Conservation (phyloP, 2,113 vertebrate species). For the Carassius gibelio region DNA sequence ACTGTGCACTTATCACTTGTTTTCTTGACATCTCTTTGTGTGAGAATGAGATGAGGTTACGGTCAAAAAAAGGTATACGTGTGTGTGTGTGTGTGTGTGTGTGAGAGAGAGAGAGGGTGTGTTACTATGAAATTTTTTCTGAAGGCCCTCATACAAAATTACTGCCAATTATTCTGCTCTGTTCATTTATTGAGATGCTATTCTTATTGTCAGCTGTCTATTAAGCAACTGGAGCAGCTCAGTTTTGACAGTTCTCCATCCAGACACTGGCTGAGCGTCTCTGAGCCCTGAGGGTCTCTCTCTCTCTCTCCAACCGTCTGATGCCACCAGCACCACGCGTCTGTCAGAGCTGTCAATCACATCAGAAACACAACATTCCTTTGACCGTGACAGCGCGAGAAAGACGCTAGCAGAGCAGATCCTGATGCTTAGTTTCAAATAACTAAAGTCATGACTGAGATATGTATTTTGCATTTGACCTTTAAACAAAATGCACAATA, state of each 20-base stretch:
- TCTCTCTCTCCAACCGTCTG: not conserved
- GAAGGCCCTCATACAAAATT: not conserved
- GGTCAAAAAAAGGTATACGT: not conserved
- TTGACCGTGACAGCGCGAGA: conserved; percentile 11
- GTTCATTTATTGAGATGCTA: conserved; percentile 9
- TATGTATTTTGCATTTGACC: not conserved
- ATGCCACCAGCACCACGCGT: conserved; percentile 39
- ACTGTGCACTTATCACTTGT: conserved; percentile 23
- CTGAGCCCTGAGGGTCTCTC: not conserved
- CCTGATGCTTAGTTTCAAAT: not conserved
- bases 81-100: too few relatives aligned
- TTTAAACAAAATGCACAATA: not conserved
- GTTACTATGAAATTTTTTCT: not conserved
- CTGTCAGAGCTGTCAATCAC: conserved; percentile 59
- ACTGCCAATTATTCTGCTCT: not conserved
- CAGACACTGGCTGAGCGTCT: conserved; percentile 12
- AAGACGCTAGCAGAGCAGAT: not conserved
- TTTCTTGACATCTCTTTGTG: conserved; percentile 51
- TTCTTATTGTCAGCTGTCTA: conserved; percentile 46
- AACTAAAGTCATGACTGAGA: not conserved
- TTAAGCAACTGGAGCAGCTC: conserved; percentile 28
- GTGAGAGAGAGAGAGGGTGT: too few relatives aligned
- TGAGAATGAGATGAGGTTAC: not conserved
- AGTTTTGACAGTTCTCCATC: conserved; percentile 31
- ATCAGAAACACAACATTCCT: conserved; percentile 17